Percentiles rank a stretch among this genome's conserved stretches.
These are phyloP conservation scores for Bolinopsis microptera DNA, from an alignment of 37 sponge, comb jelly and placozoan genomes.

Conservation along the genomic window DNA sequence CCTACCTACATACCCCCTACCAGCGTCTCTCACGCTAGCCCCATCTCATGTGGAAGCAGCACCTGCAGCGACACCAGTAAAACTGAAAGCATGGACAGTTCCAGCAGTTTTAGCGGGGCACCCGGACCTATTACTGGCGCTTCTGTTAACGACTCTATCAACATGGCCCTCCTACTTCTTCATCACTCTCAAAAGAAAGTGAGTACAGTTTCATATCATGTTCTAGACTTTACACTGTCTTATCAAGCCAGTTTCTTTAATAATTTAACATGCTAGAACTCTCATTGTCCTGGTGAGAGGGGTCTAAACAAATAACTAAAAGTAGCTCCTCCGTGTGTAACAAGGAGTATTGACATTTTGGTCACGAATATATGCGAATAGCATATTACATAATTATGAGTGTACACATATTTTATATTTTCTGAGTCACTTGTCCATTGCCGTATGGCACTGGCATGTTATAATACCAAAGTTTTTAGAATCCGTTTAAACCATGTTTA, in stretches of 20 bases:
- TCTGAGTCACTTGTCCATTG: not conserved
- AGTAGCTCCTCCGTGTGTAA: not conserved
- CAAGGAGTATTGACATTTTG: no score
- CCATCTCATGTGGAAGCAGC: not conserved
- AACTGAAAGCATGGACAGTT: not conserved
- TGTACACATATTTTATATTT: not conserved
- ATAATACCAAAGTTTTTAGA: no score
- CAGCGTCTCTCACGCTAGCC: not conserved
- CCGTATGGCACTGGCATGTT: no score
- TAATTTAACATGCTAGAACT: not conserved
- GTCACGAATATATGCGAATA: not conserved
- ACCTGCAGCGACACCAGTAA: not conserved
- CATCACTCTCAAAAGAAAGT: slow-evolving; percentile 32
- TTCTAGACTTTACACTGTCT: not conserved
- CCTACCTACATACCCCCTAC: slow-evolving; percentile 3
- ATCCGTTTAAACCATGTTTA: no score
- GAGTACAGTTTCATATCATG: not conserved
- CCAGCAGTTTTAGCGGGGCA: not conserved
- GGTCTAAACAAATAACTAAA: no score
- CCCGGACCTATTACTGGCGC: not conserved
- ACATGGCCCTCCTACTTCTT: not conserved
- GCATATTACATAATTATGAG: not conserved
- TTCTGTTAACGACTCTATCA: not conserved
- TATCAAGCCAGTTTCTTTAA: no score
- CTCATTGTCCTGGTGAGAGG: not conserved